Evolutionary conservation across 2,888 invertebrate species (phyloP), one percentile per base, ranked within the genome.

Genomic region (Platycheirus albimanus): DNA sequence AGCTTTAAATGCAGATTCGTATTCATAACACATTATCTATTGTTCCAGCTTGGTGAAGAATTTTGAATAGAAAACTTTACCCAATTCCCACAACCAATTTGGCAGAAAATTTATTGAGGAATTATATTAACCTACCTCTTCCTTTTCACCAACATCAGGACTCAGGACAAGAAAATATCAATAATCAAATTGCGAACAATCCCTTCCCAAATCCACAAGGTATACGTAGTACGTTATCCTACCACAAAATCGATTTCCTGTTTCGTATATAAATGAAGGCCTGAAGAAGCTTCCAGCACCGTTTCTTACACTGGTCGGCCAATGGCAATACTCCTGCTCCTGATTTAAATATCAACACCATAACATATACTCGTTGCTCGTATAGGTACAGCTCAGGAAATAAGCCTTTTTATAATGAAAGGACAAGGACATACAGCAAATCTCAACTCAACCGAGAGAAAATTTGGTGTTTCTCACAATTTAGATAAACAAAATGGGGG

Each of bases 121-220:
- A 61, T 30, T 1, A 45, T 13, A 19, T 33, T 30, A 0, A 19
- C 13, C 19, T 19, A 30, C 28, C 30, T 61, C 17, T n/a, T n/a
- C n/a, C n/a, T n/a, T n/a, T n/a, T n/a, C n/a, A n/a, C n/a, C n/a
- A 30, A 45, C 28, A 33, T 30, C 36, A 17, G 2, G 15, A 30
- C 41, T n/a, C n/a, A n/a, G n/a, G n/a, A n/a, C n/a, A n/a, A n/a
- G 24, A 41, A 52, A 61, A 72, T 64, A 75, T 70, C 69, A 64
- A 75, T 75, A 58, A 30, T 63, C 49, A 52, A 20, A 19, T 41
- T 51, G 45, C 30, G 70, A 45, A n/a, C n/a, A 75, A 80, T 64
- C 58, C 38, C 36, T 51, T 51, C 66, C 56, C n/a, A n/a, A 58
- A 78, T 71, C 70, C 69, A 36, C 13, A 28, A 54, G 72, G 72